phyloP scores from a whole-genome alignment of 1,140 invertebrate genomes.

The Drosophila azteca region DNA sequence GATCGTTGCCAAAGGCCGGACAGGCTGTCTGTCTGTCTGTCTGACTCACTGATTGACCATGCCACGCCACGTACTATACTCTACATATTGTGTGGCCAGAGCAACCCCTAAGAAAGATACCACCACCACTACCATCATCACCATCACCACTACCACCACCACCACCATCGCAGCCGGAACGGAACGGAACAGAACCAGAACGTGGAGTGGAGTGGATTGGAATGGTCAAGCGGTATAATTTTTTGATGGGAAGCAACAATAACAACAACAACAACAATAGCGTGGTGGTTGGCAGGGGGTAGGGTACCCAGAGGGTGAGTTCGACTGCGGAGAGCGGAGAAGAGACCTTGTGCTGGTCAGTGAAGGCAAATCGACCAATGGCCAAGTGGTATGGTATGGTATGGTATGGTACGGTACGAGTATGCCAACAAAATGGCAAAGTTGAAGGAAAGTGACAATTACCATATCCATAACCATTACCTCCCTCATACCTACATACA shows the following conservation, averaged over 20 bases:
- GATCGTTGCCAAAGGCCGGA: constrained; percentile 41
- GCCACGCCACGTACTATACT: constrained; percentile 1
- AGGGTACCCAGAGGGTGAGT: constrained; percentile 2
- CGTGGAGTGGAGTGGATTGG: neutral
- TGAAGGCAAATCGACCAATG: constrained; percentile 58
- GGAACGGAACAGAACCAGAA: neutral
- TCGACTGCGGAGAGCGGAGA: neutral
- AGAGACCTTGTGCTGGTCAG: constrained; percentile 67
- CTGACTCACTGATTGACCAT: constrained; percentile 48
- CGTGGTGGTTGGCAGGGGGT: constrained; percentile 10
- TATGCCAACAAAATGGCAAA: constrained; percentile 51
- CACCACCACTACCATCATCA: constrained; percentile 5
- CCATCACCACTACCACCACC: constrained; percentile 20
- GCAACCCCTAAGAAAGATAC: constrained; percentile 45
- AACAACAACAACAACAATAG: constrained; percentile 6
- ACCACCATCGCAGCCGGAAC: constrained; percentile 13
- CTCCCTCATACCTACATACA: too few relatives aligned
- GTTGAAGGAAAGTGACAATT: constrained; percentile 5
- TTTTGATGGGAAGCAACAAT: constrained; percentile 42
- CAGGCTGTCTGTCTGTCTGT: constrained; percentile 6
- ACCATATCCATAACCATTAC: neutral
- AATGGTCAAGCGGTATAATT: constrained; percentile 59
- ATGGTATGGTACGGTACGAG: too few relatives aligned
- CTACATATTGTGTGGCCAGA: constrained; percentile 1
- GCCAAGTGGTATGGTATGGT: constrained; percentile 5